These are phyloP conservation scores for Mallotus villosus DNA, from an alignment of 2,797 vertebrate species.

Conservation along the genomic window DNA sequence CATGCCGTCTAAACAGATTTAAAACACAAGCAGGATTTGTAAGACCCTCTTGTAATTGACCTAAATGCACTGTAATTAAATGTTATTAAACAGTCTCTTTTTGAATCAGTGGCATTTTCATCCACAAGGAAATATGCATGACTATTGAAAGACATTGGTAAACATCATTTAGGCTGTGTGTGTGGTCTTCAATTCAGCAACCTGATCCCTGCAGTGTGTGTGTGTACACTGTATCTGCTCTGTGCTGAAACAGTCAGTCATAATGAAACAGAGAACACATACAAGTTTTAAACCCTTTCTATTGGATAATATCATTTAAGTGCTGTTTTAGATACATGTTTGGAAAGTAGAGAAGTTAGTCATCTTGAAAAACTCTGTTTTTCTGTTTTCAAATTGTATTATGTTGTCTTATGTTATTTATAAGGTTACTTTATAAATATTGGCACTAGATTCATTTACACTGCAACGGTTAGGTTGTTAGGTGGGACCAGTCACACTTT, in stretches of 20 bases:
- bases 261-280: conserved; percentile 1
- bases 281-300: conserved; percentile 14
- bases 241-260: neutral
- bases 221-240: conserved; percentile 15
- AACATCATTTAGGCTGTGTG: conserved; percentile 76
- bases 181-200: conserved; percentile 73
- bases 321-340: conserved; percentile 13
- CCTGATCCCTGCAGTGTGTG: conserved; percentile 40
- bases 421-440: too few species aligned
- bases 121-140: conserved; percentile 76
- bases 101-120: conserved; percentile 76
- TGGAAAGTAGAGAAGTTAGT: neutral
- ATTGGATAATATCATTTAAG: neutral
- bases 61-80: conserved; percentile 85
- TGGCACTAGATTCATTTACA: too few species aligned
- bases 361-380: too few species aligned
- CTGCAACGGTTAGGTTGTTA: too few species aligned
- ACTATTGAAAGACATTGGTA: conserved; percentile 72
- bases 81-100: conserved; percentile 81
- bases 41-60: conserved; percentile 76
- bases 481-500: too few species aligned
- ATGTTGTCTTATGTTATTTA: too few species aligned
- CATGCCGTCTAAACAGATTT: conserved; percentile 73
- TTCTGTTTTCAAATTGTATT: too few species aligned
- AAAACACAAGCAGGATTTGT: conserved; percentile 78